Base-by-base conservation (phyloP, 2,797 vertebrate species). In the Spinus pinus region DNA sequence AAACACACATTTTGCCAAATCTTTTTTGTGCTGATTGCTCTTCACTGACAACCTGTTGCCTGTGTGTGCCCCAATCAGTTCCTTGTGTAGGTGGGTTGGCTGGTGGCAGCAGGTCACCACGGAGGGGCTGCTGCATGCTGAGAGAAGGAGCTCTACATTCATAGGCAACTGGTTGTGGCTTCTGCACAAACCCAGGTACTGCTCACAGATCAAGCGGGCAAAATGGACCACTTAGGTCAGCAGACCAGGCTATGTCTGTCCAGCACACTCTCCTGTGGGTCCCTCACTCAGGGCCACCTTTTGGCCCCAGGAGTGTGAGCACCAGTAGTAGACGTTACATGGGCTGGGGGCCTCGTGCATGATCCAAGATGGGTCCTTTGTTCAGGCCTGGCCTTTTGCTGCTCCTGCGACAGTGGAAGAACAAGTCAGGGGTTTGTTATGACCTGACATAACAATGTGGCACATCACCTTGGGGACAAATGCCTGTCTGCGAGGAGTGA, bases 261-360 rank as follows among this genome's bases (percentile, higher is more conserved):
- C 51, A 39, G 35, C 31, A 44, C 46, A 14, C 1, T 0, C 5
- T 49, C 23, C 44, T 62, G 9, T 24, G 2, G 1, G 30, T 24
- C 6, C 12, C 27, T 21, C 9, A 7, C 46, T 39, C 50, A 17
- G 50, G 13, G 33, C 53, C 20, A 15, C 28, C 9, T 33, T 79
- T 25, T 21, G 57, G 6, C 17, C 31, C 13, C 2, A 49, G 19
- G 6, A 22, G 4, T 23, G 13, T 0, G 10, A 73, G 39, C 57
- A 33, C 5, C 41, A 50, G 14, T 12, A 12, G 10, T 4, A 78
- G 81, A 22, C 2, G 7, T 11, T 1, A 0, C 20, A 12, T 1
- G 17, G 51, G 12, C 31, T 37, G 41, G 35, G 46, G 16, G 8
- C 33, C 30, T 25, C 0, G 0, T 13, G 44, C 47, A 2, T 4